phyloP scores from a whole-genome alignment of 2,113 vertebrate species.

The Anoplopoma fimbria region DNA sequence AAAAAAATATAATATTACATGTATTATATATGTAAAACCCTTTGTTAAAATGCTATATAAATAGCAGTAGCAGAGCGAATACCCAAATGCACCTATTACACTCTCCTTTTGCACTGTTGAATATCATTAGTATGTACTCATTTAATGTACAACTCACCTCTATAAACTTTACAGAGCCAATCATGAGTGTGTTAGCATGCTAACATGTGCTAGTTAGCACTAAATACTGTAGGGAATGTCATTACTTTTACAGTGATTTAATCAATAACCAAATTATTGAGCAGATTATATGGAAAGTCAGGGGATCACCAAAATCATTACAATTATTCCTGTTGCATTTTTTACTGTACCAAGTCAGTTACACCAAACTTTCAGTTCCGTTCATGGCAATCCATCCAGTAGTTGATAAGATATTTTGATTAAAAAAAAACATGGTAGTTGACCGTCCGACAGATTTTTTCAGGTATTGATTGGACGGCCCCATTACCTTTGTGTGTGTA shows the following conservation, averaged over 20 bases:
- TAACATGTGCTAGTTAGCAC: background rate
- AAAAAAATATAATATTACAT: background rate
- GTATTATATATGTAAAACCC: background rate
- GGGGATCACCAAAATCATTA: background rate
- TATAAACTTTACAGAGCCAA: background rate
- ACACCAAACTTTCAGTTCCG: background rate
- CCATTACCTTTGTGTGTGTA: conserved; percentile 37
- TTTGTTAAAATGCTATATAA: background rate
- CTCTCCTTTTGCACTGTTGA: background rate
- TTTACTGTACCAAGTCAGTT: background rate
- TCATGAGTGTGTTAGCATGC: background rate
- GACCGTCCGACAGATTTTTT: conserved; percentile 26
- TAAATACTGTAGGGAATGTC: background rate
- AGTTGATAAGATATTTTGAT: background rate
- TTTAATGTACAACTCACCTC: background rate
- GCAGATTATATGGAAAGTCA: background rate
- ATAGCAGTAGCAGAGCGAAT: background rate
- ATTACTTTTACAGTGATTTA: background rate
- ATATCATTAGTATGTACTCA: background rate
- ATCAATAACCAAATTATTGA: background rate
- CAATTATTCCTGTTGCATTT: background rate
- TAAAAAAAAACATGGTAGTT: background rate
- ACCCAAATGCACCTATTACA: background rate
- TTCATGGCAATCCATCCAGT: background rate
- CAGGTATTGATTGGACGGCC: conserved; percentile 56